Conservation (phyloP, 2,113 vertebrate genomes). For the Trematomus loennbergii region DNA sequence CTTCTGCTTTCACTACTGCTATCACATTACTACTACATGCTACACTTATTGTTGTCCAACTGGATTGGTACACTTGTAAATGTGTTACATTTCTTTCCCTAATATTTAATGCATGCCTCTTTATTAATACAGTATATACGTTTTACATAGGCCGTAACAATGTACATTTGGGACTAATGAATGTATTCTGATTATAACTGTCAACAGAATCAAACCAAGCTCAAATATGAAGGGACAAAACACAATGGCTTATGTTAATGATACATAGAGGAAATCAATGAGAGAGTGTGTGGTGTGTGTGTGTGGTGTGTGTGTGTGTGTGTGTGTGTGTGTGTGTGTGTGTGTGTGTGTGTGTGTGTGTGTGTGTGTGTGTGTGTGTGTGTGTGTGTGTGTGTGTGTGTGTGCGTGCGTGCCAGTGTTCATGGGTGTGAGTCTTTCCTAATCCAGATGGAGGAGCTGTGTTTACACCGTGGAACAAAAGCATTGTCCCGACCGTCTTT, state of each 20-base stretch:
- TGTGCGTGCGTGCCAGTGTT: not conserved
- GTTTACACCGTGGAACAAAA: conserved; percentile 25
- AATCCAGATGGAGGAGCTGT: conserved; percentile 81
- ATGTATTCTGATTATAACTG: not conserved
- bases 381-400: not conserved
- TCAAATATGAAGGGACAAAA: too few relatives aligned
- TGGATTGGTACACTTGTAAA: too few relatives aligned
- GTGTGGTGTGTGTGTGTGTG: not conserved
- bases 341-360: conserved; percentile 4
- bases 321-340: too few relatives aligned
- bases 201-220: not conserved
- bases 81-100: too few relatives aligned
- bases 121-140: too few relatives aligned
- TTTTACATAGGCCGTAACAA: too few relatives aligned
- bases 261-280: not conserved
- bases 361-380: not conserved
- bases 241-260: not conserved
- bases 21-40: too few relatives aligned
- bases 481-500: conserved; percentile 27
- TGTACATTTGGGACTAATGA: too few relatives aligned
- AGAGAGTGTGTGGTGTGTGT: too few relatives aligned
- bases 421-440: conserved; percentile 48
- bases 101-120: too few relatives aligned
- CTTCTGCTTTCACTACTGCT: too few relatives aligned
- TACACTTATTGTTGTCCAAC: too few relatives aligned